Conservation (phyloP, 2,113 vertebrate species). For the Esox niger region DNA sequence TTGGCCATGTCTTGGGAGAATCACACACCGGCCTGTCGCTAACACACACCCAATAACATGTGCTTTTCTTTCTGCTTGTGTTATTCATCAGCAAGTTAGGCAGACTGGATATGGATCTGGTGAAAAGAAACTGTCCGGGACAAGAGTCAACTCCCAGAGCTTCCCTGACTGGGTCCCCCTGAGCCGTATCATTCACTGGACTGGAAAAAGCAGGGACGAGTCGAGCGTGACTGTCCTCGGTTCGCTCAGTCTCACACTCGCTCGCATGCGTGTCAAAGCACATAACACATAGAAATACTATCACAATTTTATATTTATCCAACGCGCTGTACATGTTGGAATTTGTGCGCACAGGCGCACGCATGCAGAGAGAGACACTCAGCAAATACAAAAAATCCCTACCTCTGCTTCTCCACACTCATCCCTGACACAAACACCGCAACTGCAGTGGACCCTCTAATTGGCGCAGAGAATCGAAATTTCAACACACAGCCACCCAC, state of each 20-base stretch:
- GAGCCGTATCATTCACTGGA: slow-evolving; percentile 52
- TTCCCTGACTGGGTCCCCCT: slow-evolving; percentile 40
- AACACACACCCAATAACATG: slow-evolving; percentile 35
- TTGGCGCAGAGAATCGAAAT: slow-evolving; percentile 52
- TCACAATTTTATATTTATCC: background rate
- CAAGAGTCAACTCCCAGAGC: slow-evolving; percentile 53
- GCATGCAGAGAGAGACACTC: background rate
- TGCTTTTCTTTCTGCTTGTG: slow-evolving; percentile 37
- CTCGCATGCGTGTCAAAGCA: slow-evolving; percentile 14
- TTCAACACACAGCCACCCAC: slow-evolving; percentile 26
- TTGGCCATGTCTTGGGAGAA: slow-evolving; percentile 57
- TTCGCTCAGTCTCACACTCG: slow-evolving; percentile 35
- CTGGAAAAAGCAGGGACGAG: slow-evolving; percentile 59
- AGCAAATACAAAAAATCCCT: slow-evolving; percentile 31
- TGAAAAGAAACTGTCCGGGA: slow-evolving; percentile 63
- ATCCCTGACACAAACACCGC: slow-evolving; percentile 11
- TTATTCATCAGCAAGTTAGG: slow-evolving; percentile 58
- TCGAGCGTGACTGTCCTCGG: slow-evolving; percentile 52
- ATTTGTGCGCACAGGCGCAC: slow-evolving; percentile 14
- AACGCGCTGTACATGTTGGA: too few species aligned
- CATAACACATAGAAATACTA: background rate
- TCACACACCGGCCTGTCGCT: slow-evolving; percentile 52
- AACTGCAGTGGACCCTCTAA: slow-evolving; percentile 39
- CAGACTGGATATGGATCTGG: slow-evolving; percentile 54
- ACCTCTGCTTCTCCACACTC: slow-evolving; percentile 8